Evolutionary conservation across 2,113 vertebrate species (phyloP), one percentile per base, ranked within the genome.

Genomic region (Scatophagus argus): DNA sequence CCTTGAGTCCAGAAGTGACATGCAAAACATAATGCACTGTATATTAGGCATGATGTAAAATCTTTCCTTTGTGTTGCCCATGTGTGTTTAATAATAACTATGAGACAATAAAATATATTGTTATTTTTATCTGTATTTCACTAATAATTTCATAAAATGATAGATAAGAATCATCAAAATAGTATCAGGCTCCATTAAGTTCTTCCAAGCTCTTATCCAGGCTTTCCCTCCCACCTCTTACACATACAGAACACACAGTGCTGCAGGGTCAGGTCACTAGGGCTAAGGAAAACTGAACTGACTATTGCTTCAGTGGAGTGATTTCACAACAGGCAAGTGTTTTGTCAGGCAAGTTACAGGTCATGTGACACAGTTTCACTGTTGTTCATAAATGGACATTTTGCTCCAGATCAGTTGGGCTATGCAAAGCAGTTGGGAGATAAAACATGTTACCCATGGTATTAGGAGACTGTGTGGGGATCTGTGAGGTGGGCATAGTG

Each of bases 351-450:
- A 43, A 72, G 36, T 81, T 47, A 77, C 32, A 68, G 55, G 79
- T 80, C 79, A 62, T 60, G 55, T 65, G 60, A 75, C 67, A 75
- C 36, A n/a, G 71, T 75, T 74, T 83, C 31, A 39, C 63, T 64
- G 55, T 39, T 54, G 39, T 79, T 72, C 76, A 71, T 74, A 76
- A 79, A 89, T 71, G 55, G 47, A 85, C 27, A 8, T 21, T 72
- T 36, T 19, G 41, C 71, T 75, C 19, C 41, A 74, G 52, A 70
- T 84, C 74, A 38, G 63, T 80, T 85, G 68, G 55, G 29, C 56
- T 81, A 79, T 83, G 83, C 79, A 87, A 83, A 86, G 49, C 54
- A 67, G 65, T 49, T 77, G 56, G 56, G n/a, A 49, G 39, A 56
- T 59, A 29, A 69, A 82, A 51, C 51, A 65, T 19, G 54, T 65